phyloP scores from a whole-genome alignment of 2,888 invertebrate genomes.

The Lasioglossum leucozonium region DNA sequence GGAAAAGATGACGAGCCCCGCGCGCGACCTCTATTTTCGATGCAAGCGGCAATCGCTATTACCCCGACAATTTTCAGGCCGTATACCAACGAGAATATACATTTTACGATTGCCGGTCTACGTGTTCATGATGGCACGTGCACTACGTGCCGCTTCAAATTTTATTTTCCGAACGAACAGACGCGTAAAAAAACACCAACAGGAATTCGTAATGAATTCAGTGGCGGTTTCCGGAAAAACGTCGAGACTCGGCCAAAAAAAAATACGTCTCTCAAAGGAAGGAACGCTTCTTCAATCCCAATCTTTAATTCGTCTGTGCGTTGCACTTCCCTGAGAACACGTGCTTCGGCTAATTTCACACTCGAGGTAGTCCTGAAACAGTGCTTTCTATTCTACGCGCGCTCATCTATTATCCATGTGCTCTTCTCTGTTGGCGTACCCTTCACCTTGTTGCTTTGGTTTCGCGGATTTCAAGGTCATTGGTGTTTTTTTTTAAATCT shows the following conservation, averaged over 20 bases:
- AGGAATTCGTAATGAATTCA: conserved; percentile 25
- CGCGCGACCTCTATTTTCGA: conserved; percentile 36
- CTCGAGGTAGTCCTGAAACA: background rate
- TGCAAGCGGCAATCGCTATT: conserved; percentile 54
- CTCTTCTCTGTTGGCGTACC: background rate
- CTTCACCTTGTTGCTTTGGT: background rate
- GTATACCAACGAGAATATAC: conserved; percentile 45
- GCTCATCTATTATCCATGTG: background rate
- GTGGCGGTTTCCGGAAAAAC: background rate
- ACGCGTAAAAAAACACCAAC: background rate
- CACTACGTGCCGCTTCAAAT: conserved; percentile 48
- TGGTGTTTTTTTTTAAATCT: no score
- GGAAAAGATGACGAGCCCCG: background rate
- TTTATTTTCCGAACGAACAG: conserved; percentile 27
- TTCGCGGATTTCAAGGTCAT: background rate
- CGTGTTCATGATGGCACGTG: conserved; percentile 60
- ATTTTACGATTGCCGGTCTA: conserved; percentile 62
- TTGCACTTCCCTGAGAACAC: background rate
- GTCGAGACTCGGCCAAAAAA: background rate
- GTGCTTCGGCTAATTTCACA: background rate
- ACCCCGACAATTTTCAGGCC: conserved; percentile 47
- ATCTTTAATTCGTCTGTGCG: background rate
- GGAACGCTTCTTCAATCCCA: background rate
- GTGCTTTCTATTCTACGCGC: background rate
- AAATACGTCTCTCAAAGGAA: background rate